phyloP scores from a whole-genome alignment of 2,113 vertebrate species.

The Siniperca knerii region DNA sequence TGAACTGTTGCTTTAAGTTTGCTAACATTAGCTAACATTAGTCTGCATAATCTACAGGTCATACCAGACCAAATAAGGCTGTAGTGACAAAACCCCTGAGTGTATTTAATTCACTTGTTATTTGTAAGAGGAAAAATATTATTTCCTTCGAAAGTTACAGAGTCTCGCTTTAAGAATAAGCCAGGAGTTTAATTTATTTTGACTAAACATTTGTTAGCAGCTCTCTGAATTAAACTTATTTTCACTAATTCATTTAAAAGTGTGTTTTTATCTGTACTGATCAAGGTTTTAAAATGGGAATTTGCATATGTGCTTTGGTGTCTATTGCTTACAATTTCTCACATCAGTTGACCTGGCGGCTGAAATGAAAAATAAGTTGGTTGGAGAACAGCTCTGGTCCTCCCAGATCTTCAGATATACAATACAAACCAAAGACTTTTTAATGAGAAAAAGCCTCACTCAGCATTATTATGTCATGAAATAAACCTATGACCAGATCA shows the following conservation, averaged over 20 bases:
- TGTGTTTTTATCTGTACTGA: constrained; percentile 26
- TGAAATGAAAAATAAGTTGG: constrained; percentile 33
- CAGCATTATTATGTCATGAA: constrained; percentile 36
- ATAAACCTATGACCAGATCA: constrained; percentile 26
- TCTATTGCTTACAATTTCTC: constrained; percentile 17
- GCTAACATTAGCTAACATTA: not conserved
- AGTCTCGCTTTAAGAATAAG: constrained; percentile 46
- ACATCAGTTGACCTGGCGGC: constrained; percentile 27
- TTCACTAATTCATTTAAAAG: constrained; percentile 22
- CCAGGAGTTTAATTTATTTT: constrained; percentile 50
- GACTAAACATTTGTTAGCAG: constrained; percentile 34
- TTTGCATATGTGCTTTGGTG: constrained; percentile 32
- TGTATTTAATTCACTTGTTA: not conserved
- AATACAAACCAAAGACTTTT: constrained; percentile 80
- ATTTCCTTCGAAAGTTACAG: constrained; percentile 29
- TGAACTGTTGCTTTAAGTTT: not conserved
- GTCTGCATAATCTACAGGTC: not conserved
- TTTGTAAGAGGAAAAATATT: not conserved
- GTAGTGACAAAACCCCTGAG: not conserved
- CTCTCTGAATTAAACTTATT: constrained; percentile 23
- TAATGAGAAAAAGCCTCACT: constrained; percentile 55
- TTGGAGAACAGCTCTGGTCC: constrained; percentile 19
- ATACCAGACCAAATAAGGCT: not conserved
- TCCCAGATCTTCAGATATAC: constrained; percentile 47
- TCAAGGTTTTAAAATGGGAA: constrained; percentile 29